These are phyloP conservation scores for Falco berigora DNA, from an alignment of 2,797 vertebrate genomes.

Conservation along the genomic window DNA sequence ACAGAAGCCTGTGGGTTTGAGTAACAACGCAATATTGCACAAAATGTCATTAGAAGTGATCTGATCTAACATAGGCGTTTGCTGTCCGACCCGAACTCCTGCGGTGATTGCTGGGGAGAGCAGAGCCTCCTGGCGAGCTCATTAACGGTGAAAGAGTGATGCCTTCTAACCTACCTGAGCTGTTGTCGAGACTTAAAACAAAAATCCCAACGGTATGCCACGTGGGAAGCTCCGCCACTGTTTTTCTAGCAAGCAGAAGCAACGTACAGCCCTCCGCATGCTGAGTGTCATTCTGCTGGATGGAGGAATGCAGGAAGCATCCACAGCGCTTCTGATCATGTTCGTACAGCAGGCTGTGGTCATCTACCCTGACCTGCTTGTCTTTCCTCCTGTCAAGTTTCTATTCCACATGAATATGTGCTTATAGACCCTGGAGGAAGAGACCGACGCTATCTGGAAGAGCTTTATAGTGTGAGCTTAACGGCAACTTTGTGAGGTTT, in stretches of 20 bases:
- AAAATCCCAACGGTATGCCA: background rate
- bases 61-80: background rate
- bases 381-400: background rate
- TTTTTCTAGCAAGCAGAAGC: background rate
- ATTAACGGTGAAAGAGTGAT: background rate
- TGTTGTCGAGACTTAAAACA: too few relatives aligned
- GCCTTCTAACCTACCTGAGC: background rate
- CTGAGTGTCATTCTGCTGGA: fast-evolving
- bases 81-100: fast-evolving
- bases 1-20: background rate
- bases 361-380: background rate
- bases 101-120: background rate
- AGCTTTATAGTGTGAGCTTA: background rate
- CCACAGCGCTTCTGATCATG: fast-evolving
- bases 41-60: background rate
- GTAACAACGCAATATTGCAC: background rate
- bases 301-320: background rate
- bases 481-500: background rate
- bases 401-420: background rate
- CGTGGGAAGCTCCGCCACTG: background rate
- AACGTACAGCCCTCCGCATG: fast-evolving
- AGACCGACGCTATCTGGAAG: background rate
- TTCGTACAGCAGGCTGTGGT: background rate
- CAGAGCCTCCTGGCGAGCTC: background rate
- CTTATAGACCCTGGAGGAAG: background rate